Evolutionary conservation across 2,113 vertebrate genomes (phyloP).

Genomic region (Holacanthus passer): DNA sequence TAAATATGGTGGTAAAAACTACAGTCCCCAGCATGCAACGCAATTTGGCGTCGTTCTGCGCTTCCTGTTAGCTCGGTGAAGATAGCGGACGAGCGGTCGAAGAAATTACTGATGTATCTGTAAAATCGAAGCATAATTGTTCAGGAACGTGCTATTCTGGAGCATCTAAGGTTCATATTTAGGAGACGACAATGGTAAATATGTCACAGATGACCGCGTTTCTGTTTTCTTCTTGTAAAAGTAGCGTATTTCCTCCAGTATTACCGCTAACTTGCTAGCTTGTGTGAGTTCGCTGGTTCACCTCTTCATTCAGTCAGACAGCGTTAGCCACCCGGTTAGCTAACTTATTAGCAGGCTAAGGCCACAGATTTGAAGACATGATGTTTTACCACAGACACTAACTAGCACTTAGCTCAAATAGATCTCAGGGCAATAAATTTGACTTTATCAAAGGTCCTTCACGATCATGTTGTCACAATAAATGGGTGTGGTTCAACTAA

Average conservation of each 20-base stretch:
- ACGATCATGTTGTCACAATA: not conserved
- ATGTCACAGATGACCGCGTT: not conserved
- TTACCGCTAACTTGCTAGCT: constrained; percentile 27
- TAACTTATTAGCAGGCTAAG: not conserved
- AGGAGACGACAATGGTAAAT: constrained; percentile 78
- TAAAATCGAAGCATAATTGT: constrained; percentile 39
- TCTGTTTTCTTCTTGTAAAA: not conserved
- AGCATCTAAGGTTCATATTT: constrained; percentile 8
- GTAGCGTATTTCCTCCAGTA: not conserved
- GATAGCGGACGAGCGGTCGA: constrained; percentile 74
- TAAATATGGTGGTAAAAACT: constrained; percentile 11
- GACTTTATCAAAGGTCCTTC: not conserved
- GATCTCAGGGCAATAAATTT: not conserved
- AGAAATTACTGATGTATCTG: constrained; percentile 62
- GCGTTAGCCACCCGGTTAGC: constrained; percentile 22
- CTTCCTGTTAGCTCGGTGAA: constrained; percentile 68
- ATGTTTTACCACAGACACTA: not conserved
- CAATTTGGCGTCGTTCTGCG: not conserved
- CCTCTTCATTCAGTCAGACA: constrained; percentile 47
- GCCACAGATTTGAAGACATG: not conserved
- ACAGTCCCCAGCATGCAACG: constrained; percentile 69
- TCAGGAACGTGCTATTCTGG: constrained; percentile 45
- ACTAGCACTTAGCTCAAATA: not conserved
- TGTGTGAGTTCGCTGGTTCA: constrained; percentile 15
- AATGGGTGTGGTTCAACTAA: constrained; percentile 49